Evolutionary conservation across 2,797 vertebrate genomes (phyloP).

Genomic region (Phataginus tricuspis): DNA sequence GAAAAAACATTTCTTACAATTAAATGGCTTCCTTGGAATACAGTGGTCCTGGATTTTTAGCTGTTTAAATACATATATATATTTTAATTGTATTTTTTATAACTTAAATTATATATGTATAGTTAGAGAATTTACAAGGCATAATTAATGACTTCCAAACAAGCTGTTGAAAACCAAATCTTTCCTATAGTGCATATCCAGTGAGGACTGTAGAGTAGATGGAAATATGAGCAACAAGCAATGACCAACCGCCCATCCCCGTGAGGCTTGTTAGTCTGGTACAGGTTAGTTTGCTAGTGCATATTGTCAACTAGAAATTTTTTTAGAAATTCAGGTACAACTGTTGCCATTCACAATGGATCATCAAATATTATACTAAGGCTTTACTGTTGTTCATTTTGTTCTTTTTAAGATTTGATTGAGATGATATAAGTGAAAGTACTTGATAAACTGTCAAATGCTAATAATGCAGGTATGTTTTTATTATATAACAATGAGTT

Average conservation of each 20-base stretch:
- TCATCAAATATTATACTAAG: background rate
- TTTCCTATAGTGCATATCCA: background rate
- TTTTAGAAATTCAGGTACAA: background rate
- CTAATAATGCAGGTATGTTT: background rate
- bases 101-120: no score
- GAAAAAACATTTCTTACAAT: background rate
- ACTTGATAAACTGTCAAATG: conserved; percentile 9
- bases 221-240: background rate
- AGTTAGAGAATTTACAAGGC: background rate
- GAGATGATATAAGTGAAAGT: background rate
- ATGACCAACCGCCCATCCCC: background rate
- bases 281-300: background rate
- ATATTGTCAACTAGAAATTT: background rate
- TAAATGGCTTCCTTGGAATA: background rate
- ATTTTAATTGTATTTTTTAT: no score
- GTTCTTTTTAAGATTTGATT: conserved; percentile 29
- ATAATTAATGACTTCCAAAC: background rate
- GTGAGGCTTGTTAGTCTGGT: background rate
- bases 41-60: background rate
- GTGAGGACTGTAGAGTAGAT: background rate
- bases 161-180: background rate
- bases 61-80: background rate
- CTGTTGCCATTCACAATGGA: background rate
- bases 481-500: background rate
- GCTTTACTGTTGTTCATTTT: conserved; percentile 20